These are phyloP conservation scores for Wasmannia auropunctata DNA, from an alignment of 1,140 invertebrate species.

Conservation along the genomic window DNA sequence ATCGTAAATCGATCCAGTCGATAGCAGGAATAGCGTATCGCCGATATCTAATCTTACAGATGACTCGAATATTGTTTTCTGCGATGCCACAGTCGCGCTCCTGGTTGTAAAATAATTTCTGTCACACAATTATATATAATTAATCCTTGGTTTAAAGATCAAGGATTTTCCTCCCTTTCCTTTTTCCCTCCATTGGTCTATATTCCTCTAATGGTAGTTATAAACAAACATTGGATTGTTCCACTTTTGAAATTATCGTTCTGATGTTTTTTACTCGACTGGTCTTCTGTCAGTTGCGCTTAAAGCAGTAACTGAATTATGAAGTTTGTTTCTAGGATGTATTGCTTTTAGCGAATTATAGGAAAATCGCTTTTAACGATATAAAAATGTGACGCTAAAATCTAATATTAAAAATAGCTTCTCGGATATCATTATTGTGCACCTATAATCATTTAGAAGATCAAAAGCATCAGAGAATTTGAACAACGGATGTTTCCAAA, in stretches of 20 bases:
- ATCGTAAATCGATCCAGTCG: constrained; percentile 32
- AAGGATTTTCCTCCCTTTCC: neutral
- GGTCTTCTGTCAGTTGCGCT: neutral
- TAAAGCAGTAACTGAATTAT: neutral
- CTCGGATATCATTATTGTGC: too few species aligned
- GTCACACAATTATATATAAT: neutral
- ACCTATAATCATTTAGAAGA: neutral
- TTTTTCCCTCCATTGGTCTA: neutral
- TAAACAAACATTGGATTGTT: neutral
- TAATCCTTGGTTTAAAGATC: neutral
- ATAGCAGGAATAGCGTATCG: neutral
- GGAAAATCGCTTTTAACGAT: neutral
- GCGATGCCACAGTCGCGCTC: neutral
- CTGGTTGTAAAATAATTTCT: neutral
- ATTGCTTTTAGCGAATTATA: too few species aligned
- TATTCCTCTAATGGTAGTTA: neutral
- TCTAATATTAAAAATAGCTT: neutral
- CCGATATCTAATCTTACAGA: constrained; percentile 20
- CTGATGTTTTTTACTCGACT: neutral
- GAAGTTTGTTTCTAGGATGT: neutral
- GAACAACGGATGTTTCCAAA: neutral
- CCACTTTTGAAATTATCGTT: neutral
- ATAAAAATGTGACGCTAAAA: neutral
- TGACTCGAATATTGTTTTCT: neutral
- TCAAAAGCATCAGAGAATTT: neutral